These are phyloP conservation scores for Ancistrus triradiatus DNA, from an alignment of 2,113 vertebrate species.

Conservation along the genomic window DNA sequence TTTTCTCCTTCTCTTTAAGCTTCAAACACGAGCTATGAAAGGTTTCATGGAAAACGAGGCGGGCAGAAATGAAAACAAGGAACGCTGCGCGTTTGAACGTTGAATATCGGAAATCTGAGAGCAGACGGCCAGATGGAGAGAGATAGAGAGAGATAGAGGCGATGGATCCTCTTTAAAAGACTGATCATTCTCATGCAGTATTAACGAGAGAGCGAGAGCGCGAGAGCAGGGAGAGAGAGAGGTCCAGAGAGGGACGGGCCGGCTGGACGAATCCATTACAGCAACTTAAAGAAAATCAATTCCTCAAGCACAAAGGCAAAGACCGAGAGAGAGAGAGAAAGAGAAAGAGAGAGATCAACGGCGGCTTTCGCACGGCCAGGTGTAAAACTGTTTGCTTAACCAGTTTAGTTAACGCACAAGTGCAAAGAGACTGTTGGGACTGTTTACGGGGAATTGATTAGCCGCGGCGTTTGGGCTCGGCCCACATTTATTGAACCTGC, in stretches of 20 bases:
- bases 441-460: too few relatives aligned
- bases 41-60: background rate
- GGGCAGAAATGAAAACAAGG: background rate
- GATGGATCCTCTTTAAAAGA: constrained; percentile 1
- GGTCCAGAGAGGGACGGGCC: constrained; percentile 27
- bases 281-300: constrained; percentile 61
- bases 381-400: background rate
- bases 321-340: background rate
- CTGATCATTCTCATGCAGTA: background rate
- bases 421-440: too few relatives aligned
- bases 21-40: too few relatives aligned
- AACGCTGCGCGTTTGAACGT: too few relatives aligned
- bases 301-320: constrained; percentile 29
- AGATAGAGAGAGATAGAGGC: background rate
- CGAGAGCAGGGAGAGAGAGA: constrained; percentile 13
- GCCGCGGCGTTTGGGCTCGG: too few relatives aligned
- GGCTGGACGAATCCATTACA: constrained; percentile 45
- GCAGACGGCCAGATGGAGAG: background rate
- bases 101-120: too few relatives aligned
- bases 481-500: too few relatives aligned
- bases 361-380: background rate
- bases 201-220: constrained; percentile 3
- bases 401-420: background rate
- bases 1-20: too few relatives aligned
- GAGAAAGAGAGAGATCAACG: background rate